Base-by-base conservation (phyloP, 2,113 vertebrate genomes). In the Suricata suricatta region DNA sequence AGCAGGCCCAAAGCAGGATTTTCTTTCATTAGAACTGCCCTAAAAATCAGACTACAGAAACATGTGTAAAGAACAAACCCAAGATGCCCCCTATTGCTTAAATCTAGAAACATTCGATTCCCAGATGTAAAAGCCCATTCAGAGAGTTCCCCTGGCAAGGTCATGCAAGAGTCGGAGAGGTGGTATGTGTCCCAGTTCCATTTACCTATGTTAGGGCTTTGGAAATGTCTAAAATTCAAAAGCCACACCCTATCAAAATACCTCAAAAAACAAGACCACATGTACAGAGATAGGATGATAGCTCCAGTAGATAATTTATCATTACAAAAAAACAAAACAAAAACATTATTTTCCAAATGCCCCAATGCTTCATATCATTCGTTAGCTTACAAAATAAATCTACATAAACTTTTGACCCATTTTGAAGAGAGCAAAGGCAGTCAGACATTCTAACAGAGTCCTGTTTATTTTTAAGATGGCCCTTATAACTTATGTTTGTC, bases 71-170 rank as follows among this genome's bases (percentile, higher is more conserved):
- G 97, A 7, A 50, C 74, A 98, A 98, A 97, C 31, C 91, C 95
- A 97, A 98, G 98, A 98, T 98, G 98, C 98, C 99, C 98, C 98
- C 98, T 98, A 98, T 97, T 95, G 98, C 96, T 83, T 4, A 82
- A 97, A 95, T 8, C 33, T 95, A 0, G 97, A 97, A 96, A 98
- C 79, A 77, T 68, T 95, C 31, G 6, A 86, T 44, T 88, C 95
- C 86, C 92, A 94, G 66, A 94, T 97, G 88, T 88, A 90, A 96
- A 95, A 94, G n/a, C 38, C 84, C 57, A 92, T 54, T 93, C 95
- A 44, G n/a, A 95, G 50, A 60, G n/a, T 66, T 88, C 81, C 41
- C 71, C 35, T 6, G 19, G 52, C 77, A 96, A 88, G 71, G 94
- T 88, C 88, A 92, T 41, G 84, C 87, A 90, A 77, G 69, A 95